Evolutionary conservation across 2,888 invertebrate genomes (phyloP), one percentile per base, ranked within the genome.

Genomic region (Phymatocera aterrima): DNA sequence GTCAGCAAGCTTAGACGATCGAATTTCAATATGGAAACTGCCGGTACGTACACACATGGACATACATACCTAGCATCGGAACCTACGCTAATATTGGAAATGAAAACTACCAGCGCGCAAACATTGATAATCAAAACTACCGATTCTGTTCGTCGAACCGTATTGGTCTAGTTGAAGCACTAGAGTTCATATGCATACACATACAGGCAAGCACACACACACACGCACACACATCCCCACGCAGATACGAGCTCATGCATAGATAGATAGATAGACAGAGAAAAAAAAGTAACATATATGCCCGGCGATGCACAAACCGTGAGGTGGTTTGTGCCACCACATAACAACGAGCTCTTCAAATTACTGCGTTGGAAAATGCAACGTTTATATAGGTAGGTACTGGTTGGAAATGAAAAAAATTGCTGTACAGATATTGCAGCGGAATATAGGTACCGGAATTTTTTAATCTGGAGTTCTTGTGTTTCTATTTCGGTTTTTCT

Each of bases 101-200:
- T 72, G 70, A 48, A 72, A 34, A 72, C 72, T 72, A 68, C 46
- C 46, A 6, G 28, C 24, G 68, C 68, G 68, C 68, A 40, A 43
- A 68, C 46, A 68, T 68, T 68, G 46, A 68, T 68, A 68, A 68
- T 68, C 40, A 68, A 68, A 68, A 43, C 28, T 46, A 48, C 72
- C 72, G 51, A 34, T 51, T 34, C 34, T 51, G 72, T 51, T 31
- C 34, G n/a, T 51, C 51, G 72, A 31, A 51, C 51, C 31, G 51
- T 48, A 43, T 34, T 18, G 48, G 21, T 72, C 18, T 10, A 72
- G 48, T 72, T 51, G 34, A 48, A 72, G n/a, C 34, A 51, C 48
- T 21, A 18, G 34, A 3, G 34, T 51, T 5, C 43, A 12, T 18
- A 46, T 18, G 51, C 18, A 37, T 15, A 24, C 24, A 1, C n/a